Conservation (phyloP, 1,140 invertebrate genomes). For the Pseudomyrmex sp. region DNA sequence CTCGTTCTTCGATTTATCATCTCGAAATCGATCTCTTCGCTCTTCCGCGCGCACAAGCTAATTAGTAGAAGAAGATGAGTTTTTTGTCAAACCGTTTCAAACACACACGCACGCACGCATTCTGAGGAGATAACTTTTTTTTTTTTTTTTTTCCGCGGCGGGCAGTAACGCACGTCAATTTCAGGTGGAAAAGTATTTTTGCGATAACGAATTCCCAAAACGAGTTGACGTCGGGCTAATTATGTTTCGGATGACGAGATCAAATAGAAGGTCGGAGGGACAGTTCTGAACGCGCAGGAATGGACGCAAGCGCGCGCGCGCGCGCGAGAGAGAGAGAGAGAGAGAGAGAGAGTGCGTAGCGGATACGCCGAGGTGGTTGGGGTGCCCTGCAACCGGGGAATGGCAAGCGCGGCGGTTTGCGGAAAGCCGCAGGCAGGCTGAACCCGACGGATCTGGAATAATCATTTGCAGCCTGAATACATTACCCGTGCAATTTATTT, state of each 20-base stretch:
- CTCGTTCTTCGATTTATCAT: neutral
- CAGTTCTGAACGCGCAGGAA: conserved; percentile 68
- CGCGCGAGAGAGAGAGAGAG: conserved; percentile 37
- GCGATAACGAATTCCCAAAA: conserved; percentile 63
- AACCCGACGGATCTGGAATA: conserved; percentile 82
- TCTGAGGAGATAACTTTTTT: too few species aligned
- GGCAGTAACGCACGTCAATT: conserved; percentile 51
- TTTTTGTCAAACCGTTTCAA: too few species aligned
- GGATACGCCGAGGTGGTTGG: conserved; percentile 49
- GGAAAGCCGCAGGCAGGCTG: conserved; percentile 80
- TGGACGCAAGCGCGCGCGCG: too few species aligned
- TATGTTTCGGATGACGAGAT: conserved; percentile 79
- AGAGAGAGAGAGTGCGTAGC: conserved; percentile 48
- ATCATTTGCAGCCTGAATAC: conserved; percentile 83
- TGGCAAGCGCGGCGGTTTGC: conserved; percentile 79
- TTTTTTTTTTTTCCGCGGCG: too few species aligned
- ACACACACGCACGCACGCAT: too few species aligned
- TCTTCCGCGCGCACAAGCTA: neutral
- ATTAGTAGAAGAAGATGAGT: neutral
- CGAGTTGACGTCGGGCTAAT: conserved; percentile 77
- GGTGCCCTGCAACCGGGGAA: conserved; percentile 69
- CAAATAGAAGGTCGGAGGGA: conserved; percentile 74
- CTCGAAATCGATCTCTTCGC: neutral
- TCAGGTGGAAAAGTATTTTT: conserved; percentile 37
- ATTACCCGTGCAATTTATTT: conserved; percentile 83